A percentile compares a stretch with the other conserved stretches of the same genome.
These are phyloP conservation scores for Austrolebias charrua DNA, from an alignment of 2,797 vertebrate genomes.

Conservation along the genomic window DNA sequence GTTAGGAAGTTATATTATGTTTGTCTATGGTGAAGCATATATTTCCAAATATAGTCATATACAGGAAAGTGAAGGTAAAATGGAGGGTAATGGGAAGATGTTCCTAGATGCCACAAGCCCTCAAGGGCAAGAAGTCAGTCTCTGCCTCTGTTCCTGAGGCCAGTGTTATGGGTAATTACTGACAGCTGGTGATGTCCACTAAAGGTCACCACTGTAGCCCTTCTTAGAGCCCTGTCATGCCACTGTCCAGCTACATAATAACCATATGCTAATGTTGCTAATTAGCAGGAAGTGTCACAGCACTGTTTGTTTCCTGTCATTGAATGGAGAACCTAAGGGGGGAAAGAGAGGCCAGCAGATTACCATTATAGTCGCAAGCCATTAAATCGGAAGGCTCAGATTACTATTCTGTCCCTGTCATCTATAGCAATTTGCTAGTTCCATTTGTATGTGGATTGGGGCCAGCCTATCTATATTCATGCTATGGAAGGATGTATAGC, in stretches of 20 bases:
- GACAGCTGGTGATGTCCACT: slow-evolving; percentile 84
- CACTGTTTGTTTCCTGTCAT: slow-evolving; percentile 83
- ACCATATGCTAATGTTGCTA: slow-evolving; percentile 84
- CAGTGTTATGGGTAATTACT: slow-evolving; percentile 79
- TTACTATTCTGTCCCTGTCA: slow-evolving; percentile 49
- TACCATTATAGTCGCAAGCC: slow-evolving; percentile 70
- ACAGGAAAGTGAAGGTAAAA: slow-evolving; percentile 23
- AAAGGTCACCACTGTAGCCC: slow-evolving; percentile 83
- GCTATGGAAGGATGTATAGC: not conserved
- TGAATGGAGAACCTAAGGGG: slow-evolving; percentile 55
- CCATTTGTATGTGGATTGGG: slow-evolving; percentile 1
- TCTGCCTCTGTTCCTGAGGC: slow-evolving; percentile 56
- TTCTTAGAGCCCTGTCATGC: slow-evolving; percentile 80
- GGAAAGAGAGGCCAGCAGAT: slow-evolving; percentile 47
- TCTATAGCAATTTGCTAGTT: slow-evolving; percentile 28
- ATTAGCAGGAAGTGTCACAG: slow-evolving; percentile 82
- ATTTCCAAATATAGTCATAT: slow-evolving; percentile 43
- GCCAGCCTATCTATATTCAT: not conserved
- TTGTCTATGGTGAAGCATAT: slow-evolving; percentile 20
- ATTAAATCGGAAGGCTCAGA: slow-evolving; percentile 66
- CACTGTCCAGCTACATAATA: slow-evolving; percentile 80
- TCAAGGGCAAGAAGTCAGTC: slow-evolving; percentile 68
- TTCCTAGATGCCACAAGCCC: slow-evolving; percentile 40
- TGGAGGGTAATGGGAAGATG: not conserved
- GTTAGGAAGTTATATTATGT: slow-evolving; percentile 30